Evolutionary conservation across 2,888 invertebrate species (phyloP), one percentile per base, ranked within the genome.

Genomic region (Caenorhabditis uteleia): DNA sequence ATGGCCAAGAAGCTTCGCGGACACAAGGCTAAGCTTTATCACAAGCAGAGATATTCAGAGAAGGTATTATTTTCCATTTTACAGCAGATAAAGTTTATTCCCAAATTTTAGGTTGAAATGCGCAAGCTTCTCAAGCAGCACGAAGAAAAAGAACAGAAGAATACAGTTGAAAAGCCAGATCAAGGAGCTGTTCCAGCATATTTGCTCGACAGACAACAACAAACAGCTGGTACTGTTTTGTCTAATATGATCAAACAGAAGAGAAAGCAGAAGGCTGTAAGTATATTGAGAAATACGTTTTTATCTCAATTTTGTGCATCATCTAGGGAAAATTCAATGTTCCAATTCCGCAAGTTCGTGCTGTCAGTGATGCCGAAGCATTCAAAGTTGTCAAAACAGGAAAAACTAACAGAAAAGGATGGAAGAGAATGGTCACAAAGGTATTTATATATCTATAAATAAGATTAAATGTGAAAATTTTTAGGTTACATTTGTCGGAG

Each of bases 231-330:
- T 2, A 98, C 97, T 85, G 91, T 97, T 21, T 87, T 98, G 0
- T 95, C 95, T 0, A 98, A 97, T 84, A 95, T 95, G 92, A 94
- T 98, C 67, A 98, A 98, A 86, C 97, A 99, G 85, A 98, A 99
- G 85, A 88, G 98, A 0, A 98, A 98, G 85, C 98, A 99, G 84
- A 98, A 99, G 83, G 95, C 95, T 53, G 86, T 86, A 78, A 77
- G 85, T 79, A 38, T 33, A 12, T n/a, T n/a, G n/a, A n/a, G n/a
- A 25, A 10, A 26, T 44, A 12, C 3, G 3, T 20, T 31, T 14
- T 23, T 3, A 10, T 27, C 23, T 4, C 8, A 16, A 25, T 2
- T n/a, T 33, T 27, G 39, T 43, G 1, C 18, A 3, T 3, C 31
- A 74, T 77, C 18, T 70, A 86, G 86, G 97, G 97, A 0, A 99